Evolutionary conservation across 2,113 vertebrate species (phyloP).

Genomic region (Poeciliopsis prolifica): DNA sequence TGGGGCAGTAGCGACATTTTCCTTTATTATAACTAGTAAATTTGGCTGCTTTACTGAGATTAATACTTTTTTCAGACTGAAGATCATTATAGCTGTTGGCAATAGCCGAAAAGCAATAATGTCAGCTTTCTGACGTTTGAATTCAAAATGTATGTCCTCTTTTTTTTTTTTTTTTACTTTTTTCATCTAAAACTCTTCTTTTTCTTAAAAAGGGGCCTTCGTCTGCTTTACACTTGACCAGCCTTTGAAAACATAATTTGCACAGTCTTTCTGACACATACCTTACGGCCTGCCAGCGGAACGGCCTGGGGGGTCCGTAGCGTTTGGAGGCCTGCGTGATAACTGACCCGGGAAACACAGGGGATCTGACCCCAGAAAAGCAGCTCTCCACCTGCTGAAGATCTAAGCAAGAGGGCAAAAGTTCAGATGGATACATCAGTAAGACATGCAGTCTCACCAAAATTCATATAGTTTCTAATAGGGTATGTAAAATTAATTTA

Average conservation of each 20-base stretch:
- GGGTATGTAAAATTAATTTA: slow-evolving; percentile 5
- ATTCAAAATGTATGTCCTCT: slow-evolving; percentile 12
- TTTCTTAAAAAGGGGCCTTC: slow-evolving; percentile 25
- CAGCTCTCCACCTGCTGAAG: slow-evolving; percentile 65
- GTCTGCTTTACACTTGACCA: slow-evolving; percentile 19
- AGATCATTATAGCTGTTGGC: neutral
- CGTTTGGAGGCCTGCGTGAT: slow-evolving; percentile 67
- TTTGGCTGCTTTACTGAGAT: neutral
- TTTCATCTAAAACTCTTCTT: slow-evolving; percentile 29
- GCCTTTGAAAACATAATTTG: slow-evolving; percentile 33
- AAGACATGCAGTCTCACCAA: slow-evolving; percentile 17
- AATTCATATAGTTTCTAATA: slow-evolving; percentile 4
- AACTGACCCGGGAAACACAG: slow-evolving; percentile 65
- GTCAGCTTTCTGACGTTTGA: slow-evolving; percentile 3
- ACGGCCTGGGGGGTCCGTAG: slow-evolving; percentile 73
- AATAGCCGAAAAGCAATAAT: slow-evolving; percentile 8
- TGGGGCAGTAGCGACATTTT: too few species aligned
- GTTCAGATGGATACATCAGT: slow-evolving; percentile 40
- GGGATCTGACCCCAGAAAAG: slow-evolving; percentile 65
- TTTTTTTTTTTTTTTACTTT: slow-evolving; percentile 12
- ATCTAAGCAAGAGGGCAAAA: slow-evolving; percentile 36
- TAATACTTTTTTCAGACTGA: neutral
- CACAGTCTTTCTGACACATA: slow-evolving; percentile 35
- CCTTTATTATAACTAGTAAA: neutral
- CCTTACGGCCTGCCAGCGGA: slow-evolving; percentile 61